Conservation (phyloP, 2,113 vertebrate species). For the Anhinga rufa region DNA sequence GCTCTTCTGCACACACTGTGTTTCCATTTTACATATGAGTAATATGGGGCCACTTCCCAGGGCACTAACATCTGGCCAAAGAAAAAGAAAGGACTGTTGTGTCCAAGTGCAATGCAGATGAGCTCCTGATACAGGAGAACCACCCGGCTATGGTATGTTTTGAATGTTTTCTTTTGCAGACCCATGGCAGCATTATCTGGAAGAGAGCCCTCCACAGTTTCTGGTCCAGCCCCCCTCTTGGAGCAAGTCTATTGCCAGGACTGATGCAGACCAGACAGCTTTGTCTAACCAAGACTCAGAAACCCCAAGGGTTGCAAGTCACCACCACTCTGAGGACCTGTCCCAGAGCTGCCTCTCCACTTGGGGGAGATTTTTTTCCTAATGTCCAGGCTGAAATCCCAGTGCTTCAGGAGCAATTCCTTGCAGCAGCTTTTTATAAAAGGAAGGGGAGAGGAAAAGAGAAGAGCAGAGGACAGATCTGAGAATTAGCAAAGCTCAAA, state of each 20-base stretch:
- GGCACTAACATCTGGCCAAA: background rate
- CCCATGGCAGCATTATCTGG: background rate
- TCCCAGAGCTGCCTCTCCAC: background rate
- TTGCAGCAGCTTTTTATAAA: background rate
- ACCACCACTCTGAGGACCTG: background rate
- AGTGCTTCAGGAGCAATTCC: background rate
- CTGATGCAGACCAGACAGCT: background rate
- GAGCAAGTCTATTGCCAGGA: background rate
- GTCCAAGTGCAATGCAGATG: background rate
- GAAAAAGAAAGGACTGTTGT: background rate
- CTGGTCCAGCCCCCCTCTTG: background rate
- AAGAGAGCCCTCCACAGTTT: background rate
- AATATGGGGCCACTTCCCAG: background rate
- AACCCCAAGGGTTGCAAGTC: background rate
- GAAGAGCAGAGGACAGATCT: background rate
- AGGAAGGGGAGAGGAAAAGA: background rate
- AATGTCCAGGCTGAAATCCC: background rate
- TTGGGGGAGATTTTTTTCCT: background rate
- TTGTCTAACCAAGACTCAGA: background rate
- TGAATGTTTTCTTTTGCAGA: background rate
- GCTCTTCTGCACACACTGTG: background rate
- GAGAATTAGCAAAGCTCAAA: background rate
- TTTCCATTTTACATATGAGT: background rate
- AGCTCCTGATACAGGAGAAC: background rate
- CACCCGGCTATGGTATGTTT: background rate